Evolutionary conservation across 2,888 invertebrate species (phyloP).

Genomic region (Fragum fragum): DNA sequence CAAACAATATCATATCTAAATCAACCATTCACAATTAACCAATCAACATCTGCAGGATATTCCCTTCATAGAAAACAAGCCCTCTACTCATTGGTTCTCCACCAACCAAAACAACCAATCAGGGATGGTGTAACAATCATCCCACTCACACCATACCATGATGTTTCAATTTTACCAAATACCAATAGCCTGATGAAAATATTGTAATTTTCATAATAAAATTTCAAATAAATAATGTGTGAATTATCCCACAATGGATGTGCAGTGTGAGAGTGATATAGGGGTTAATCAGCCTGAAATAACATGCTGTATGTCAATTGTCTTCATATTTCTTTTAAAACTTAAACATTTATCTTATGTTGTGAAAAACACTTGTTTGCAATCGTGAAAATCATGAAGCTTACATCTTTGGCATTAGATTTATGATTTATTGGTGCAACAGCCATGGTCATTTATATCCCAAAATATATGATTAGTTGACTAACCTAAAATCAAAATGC

Average conservation of each 20-base stretch:
- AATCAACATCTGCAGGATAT: constrained; percentile 57
- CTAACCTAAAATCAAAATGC: no score
- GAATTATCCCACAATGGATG: not conserved
- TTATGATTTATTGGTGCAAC: no score
- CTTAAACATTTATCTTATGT: no score
- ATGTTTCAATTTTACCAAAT: constrained; percentile 55
- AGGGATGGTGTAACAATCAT: constrained; percentile 61
- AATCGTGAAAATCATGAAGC: no score
- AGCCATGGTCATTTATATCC: no score
- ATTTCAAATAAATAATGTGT: not conserved
- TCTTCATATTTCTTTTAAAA: no score
- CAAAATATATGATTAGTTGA: no score
- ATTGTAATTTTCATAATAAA: constrained; percentile 35
- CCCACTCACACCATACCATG: constrained; percentile 62
- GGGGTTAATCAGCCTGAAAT: not conserved
- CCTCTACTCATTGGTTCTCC: constrained; percentile 63
- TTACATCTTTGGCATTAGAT: no score
- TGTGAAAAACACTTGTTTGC: no score
- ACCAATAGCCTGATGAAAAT: constrained; percentile 72
- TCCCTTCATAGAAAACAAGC: constrained; percentile 54
- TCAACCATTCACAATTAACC: constrained; percentile 50
- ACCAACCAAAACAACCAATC: constrained; percentile 67
- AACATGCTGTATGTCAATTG: no score
- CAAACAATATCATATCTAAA: constrained; percentile 23
- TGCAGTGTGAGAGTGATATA: constrained; percentile 2